These are phyloP conservation scores for Zosterops japonicus DNA, from an alignment of 2,113 vertebrate genomes.

Conservation along the genomic window DNA sequence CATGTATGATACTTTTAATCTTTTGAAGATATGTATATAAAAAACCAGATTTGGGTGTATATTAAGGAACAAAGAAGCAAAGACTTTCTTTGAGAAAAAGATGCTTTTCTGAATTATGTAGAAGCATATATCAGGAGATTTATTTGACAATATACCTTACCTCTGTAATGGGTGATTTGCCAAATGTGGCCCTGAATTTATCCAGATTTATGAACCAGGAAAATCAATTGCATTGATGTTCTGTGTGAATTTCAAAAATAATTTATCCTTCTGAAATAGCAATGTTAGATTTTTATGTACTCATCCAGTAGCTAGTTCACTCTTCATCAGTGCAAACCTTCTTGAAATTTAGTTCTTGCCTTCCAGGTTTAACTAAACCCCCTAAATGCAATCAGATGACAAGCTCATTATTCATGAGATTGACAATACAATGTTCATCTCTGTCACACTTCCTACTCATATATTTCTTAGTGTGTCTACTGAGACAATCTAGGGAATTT, in stretches of 20 bases:
- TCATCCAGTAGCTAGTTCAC: neutral
- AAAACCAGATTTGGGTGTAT: neutral
- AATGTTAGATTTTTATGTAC: neutral
- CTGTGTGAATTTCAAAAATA: neutral
- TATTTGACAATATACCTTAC: neutral
- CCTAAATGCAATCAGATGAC: neutral
- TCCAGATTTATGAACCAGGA: conserved; percentile 10
- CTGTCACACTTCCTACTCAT: neutral
- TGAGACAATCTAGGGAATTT: neutral
- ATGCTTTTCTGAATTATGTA: neutral
- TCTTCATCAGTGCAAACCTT: neutral
- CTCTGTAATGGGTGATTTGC: neutral
- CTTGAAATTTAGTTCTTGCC: neutral
- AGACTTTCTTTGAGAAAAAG: neutral
- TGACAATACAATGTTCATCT: neutral
- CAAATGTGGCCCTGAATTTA: neutral
- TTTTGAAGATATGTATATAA: neutral
- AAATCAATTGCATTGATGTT: neutral
- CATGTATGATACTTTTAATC: neutral
- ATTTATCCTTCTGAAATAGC: neutral
- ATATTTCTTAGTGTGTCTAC: neutral
- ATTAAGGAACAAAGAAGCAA: neutral
- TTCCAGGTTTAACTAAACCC: neutral
- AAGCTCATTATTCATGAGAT: neutral
- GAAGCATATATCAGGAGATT: neutral